Conservation (phyloP, 2,888 invertebrate species). For the Drosophila lacicola region DNA sequence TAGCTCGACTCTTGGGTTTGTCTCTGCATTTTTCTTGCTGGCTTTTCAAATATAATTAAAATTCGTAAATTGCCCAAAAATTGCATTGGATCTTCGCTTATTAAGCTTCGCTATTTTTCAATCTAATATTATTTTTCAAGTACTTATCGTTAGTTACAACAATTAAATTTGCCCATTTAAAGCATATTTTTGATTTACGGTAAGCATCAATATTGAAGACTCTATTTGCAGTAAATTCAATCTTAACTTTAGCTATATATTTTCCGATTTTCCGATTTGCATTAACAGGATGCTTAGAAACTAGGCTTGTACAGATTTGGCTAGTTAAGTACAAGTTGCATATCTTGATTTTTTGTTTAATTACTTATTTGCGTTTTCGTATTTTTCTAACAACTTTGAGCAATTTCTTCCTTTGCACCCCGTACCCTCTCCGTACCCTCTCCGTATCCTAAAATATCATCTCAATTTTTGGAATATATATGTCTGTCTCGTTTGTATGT, state of each 20-base stretch:
- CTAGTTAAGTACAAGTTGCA: constrained; percentile 41
- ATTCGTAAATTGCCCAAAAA: neutral
- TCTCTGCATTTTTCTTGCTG: neutral
- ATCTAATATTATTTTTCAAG: neutral
- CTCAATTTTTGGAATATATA: neutral
- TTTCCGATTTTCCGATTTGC: constrained; percentile 3
- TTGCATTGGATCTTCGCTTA: neutral
- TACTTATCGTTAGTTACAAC: constrained; percentile 37
- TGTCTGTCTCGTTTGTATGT: constrained; percentile 17
- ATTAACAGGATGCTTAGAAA: constrained; percentile 31
- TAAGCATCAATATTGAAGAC: constrained; percentile 16
- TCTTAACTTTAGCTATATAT: neutral
- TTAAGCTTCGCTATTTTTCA: constrained; percentile 13
- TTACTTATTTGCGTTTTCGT: constrained; percentile 6
- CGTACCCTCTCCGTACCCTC: neutral
- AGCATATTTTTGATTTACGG: constrained; percentile 31
- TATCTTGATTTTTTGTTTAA: neutral
- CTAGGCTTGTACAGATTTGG: constrained; percentile 60
- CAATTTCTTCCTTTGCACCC: constrained; percentile 35
- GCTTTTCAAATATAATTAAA: neutral
- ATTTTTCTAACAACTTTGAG: constrained; percentile 31
- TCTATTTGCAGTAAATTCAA: neutral
- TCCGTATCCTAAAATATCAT: neutral
- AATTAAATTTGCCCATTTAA: constrained; percentile 5
- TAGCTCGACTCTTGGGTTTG: neutral